Evolutionary conservation across 2,113 vertebrate genomes (phyloP), one percentile per base, ranked within the genome.

Genomic region (Rallus limicola): DNA sequence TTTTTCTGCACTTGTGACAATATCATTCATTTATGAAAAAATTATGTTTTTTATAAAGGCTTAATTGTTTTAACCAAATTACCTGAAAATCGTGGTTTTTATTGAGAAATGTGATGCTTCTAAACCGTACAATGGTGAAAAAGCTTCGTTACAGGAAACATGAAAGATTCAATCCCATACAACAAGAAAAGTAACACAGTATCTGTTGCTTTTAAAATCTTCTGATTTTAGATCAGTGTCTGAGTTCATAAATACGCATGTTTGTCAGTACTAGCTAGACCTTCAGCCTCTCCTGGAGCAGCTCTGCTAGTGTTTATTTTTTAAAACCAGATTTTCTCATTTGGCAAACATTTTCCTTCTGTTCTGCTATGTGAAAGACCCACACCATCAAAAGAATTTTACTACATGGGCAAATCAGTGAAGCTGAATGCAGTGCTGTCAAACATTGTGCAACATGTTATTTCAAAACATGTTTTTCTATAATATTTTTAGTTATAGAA

Each of bases 401-500:
- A 23, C 3, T 63, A 11, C 19, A 15, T 38, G 16, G 36, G 6
- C 6, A 68, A 90, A 96, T 48, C 17, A 58, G 11, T 59, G n/a
- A 79, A 86, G 36, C 18, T 71, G 13, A 52, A 53, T 14, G 15
- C 5, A 55, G 28, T n/a, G 14, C 2, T 26, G 19, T 31, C 6
- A 76, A 59, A 89, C 75, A 75, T 9, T 1, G 0, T n/a, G 4
- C 6, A 70, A 46, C 3, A 14, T 1, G 4, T 80, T 56, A 16
- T 10, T 46, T 53, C 1, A 55, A 91, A 20, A 40, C 58, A 9
- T 16, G 23, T 11, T 63, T 87, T 60, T 74, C 29, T 81, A 52
- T 15, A 50, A 25, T 11, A 63, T 92, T 84, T 84, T 86, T 67
- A 34, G 9, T 72, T 74, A 29, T 4, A 85, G 6, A 5, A 42